Evolutionary conservation across 2,888 invertebrate species (phyloP).

Genomic region (Cephus spinipes): DNA sequence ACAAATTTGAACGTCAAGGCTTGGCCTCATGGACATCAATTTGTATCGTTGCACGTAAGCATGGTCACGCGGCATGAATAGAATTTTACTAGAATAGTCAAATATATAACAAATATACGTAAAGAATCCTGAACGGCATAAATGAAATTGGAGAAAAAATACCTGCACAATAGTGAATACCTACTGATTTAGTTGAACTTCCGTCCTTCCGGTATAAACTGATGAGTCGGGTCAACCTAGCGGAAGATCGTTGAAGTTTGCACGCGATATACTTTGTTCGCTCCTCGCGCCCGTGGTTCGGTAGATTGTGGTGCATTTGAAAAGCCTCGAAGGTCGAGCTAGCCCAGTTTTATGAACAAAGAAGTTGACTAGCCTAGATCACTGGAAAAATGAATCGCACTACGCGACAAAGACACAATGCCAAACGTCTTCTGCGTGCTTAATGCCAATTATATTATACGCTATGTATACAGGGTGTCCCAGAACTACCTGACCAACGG

Average conservation of each 20-base stretch:
- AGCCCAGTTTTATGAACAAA: not conserved
- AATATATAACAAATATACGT: not conserved
- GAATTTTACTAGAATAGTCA: not conserved
- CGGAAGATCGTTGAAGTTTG: not conserved
- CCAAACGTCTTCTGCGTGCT: not conserved
- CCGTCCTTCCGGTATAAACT: not conserved
- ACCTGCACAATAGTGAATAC: not conserved
- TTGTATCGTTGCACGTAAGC: not conserved
- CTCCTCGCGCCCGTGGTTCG: not conserved
- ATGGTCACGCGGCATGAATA: not conserved
- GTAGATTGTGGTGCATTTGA: not conserved
- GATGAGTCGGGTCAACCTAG: not conserved
- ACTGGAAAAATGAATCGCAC: not conserved
- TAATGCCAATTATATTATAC: not conserved
- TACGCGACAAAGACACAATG: not conserved
- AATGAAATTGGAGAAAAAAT: not conserved
- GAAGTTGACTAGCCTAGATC: not conserved
- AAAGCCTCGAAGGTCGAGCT: not conserved
- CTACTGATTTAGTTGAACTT: not conserved
- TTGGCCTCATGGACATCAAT: not conserved
- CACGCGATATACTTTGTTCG: not conserved
- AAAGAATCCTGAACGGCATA: not conserved
- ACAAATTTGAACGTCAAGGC: not conserved
- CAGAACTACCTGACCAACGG: no score
- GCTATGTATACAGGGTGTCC: no score